Percentiles rank a stretch among this genome's conserved stretches.
These are phyloP conservation scores for Uria lomvia DNA, from an alignment of 2,113 vertebrate species.

Conservation along the genomic window DNA sequence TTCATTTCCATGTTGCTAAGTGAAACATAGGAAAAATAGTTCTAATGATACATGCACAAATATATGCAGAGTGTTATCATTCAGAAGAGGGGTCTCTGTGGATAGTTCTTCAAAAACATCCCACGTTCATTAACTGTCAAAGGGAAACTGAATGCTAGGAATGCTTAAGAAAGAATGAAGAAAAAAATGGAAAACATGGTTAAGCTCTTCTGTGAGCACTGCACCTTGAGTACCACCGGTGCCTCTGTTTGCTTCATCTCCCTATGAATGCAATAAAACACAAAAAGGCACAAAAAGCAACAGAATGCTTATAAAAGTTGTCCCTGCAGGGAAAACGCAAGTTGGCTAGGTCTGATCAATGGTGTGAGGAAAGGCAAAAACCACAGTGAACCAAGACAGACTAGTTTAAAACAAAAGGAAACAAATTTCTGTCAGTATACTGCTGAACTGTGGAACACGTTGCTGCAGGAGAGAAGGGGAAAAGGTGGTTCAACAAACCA, in stretches of 20 bases:
- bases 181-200: background rate
- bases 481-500: background rate
- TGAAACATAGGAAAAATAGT: background rate
- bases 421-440: accelerated
- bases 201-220: background rate
- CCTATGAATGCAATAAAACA: background rate
- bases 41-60: background rate
- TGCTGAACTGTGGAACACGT: background rate
- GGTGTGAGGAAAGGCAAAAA: background rate
- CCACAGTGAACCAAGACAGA: background rate
- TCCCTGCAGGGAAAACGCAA: background rate
- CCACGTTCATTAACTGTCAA: background rate
- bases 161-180: background rate
- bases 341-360: background rate
- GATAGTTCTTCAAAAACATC: background rate
- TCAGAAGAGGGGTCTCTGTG: background rate
- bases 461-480: background rate
- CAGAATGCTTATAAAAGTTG: background rate
- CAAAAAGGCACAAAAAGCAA: background rate
- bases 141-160: background rate
- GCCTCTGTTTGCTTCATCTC: background rate
- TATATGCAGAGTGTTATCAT: background rate
- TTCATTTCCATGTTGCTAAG: background rate
- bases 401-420: background rate
- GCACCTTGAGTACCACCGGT: accelerated